Conservation (phyloP, 2,113 vertebrate species). For the Onychostoma macrolepis region DNA sequence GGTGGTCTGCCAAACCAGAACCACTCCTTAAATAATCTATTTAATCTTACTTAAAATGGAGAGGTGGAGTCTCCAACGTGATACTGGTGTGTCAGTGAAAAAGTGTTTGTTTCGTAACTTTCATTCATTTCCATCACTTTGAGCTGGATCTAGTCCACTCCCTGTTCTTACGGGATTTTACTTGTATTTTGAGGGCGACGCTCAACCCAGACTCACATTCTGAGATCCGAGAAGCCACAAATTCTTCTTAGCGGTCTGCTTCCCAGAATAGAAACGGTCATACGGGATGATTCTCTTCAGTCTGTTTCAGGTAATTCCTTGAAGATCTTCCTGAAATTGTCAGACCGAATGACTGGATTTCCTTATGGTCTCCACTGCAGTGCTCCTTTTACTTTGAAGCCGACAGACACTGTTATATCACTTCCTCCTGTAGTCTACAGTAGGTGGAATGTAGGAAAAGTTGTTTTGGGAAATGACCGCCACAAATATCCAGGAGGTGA, state of each 20-base stretch:
- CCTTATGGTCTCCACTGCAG: conserved; percentile 47
- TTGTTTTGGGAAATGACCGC: conserved; percentile 51
- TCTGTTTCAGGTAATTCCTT: conserved; percentile 32
- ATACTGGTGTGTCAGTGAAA: neutral
- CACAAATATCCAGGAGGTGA: neutral
- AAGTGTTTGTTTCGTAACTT: conserved; percentile 1
- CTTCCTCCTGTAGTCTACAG: conserved; percentile 49
- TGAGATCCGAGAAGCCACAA: neutral
- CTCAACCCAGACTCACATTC: neutral
- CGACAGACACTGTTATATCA: conserved; percentile 40
- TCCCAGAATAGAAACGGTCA: conserved; percentile 34
- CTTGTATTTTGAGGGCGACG: neutral
- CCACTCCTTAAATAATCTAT: conserved; percentile 3
- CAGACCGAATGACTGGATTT: conserved; percentile 66
- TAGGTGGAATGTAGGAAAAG: conserved; percentile 18
- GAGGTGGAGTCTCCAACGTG: neutral
- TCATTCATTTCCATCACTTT: neutral
- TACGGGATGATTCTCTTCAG: neutral
- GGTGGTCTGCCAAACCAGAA: conserved; percentile 14
- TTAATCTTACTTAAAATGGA: conserved; percentile 15
- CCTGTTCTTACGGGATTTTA: neutral
- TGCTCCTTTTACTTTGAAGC: conserved; percentile 40
- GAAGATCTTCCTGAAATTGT: neutral
- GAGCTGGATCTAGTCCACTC: conserved; percentile 8
- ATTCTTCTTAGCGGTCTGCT: neutral